These are phyloP conservation scores for Megastigmus dorsalis DNA, from an alignment of 2,888 invertebrate genomes.

Conservation along the genomic window DNA sequence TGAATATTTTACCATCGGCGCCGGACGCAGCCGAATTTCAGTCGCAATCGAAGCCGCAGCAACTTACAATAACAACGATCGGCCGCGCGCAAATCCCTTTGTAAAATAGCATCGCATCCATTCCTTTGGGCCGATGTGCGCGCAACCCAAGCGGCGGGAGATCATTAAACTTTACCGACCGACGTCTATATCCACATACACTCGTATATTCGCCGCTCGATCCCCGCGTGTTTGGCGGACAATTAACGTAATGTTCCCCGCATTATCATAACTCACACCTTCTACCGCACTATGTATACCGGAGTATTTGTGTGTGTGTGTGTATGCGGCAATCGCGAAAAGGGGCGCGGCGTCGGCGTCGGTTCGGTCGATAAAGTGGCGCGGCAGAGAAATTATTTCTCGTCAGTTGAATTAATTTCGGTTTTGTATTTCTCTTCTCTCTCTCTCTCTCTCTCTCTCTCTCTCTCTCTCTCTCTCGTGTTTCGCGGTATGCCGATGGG, in stretches of 20 bases:
- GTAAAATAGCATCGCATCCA: not conserved
- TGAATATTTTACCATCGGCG: too few relatives aligned
- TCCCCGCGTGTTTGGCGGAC: constrained; percentile 50
- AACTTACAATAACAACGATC: constrained; percentile 10
- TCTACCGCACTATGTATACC: not conserved
- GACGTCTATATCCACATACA: constrained; percentile 24
- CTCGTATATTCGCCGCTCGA: not conserved
- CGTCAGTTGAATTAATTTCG: constrained; percentile 53
- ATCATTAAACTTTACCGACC: constrained; percentile 45
- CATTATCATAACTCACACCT: constrained; percentile 57
- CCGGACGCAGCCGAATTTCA: too few relatives aligned
- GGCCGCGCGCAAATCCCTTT: constrained; percentile 2
- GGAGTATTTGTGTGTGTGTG: not conserved
- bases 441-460: not conserved
- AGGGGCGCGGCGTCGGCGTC: constrained; percentile 38
- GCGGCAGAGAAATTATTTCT: constrained; percentile 48
- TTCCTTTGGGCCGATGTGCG: not conserved
- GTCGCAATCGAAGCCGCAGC: not conserved
- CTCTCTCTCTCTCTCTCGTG: too few relatives aligned
- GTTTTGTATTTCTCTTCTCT: not conserved
- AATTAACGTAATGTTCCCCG: constrained; percentile 63
- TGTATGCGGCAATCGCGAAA: constrained; percentile 4
- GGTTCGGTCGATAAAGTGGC: constrained; percentile 45
- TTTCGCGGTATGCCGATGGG: too few relatives aligned
- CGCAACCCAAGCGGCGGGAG: not conserved